Conservation (phyloP, 2,797 vertebrate species). For the Sebastes nivosus region DNA sequence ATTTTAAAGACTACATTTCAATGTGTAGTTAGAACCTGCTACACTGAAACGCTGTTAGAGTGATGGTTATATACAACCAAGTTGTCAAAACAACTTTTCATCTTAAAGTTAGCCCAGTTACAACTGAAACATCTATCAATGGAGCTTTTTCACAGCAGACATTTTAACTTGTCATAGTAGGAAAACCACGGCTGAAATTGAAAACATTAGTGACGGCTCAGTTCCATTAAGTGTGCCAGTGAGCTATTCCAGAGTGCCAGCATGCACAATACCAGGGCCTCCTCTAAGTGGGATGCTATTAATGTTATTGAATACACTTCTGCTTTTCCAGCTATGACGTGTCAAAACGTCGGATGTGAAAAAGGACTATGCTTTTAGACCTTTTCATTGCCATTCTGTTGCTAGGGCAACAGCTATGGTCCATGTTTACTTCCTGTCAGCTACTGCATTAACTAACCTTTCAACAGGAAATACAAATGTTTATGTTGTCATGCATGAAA, state of each 20-base stretch:
- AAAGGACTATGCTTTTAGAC: background rate
- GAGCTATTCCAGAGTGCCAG: background rate
- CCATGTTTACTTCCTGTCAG: too few relatives aligned
- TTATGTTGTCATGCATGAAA: too few relatives aligned
- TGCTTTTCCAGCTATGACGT: background rate
- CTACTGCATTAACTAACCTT: too few relatives aligned
- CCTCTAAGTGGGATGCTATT: background rate
- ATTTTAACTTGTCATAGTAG: background rate
- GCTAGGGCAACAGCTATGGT: too few relatives aligned
- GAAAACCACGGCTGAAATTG: background rate
- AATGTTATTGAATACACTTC: background rate
- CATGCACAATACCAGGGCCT: background rate
- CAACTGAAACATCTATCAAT: background rate
- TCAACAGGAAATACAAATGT: too few relatives aligned
- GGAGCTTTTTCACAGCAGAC: background rate
- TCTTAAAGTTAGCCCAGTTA: background rate
- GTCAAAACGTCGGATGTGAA: background rate
- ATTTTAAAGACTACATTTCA: background rate
- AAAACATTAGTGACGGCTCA: background rate
- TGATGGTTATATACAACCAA: background rate
- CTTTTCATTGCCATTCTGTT: background rate
- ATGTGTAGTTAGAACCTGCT: background rate
- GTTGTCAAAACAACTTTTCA: background rate
- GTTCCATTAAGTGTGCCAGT: background rate
- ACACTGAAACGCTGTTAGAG: background rate